phyloP scores from a whole-genome alignment of 2,797 vertebrate species.

The Manis pentadactyla region DNA sequence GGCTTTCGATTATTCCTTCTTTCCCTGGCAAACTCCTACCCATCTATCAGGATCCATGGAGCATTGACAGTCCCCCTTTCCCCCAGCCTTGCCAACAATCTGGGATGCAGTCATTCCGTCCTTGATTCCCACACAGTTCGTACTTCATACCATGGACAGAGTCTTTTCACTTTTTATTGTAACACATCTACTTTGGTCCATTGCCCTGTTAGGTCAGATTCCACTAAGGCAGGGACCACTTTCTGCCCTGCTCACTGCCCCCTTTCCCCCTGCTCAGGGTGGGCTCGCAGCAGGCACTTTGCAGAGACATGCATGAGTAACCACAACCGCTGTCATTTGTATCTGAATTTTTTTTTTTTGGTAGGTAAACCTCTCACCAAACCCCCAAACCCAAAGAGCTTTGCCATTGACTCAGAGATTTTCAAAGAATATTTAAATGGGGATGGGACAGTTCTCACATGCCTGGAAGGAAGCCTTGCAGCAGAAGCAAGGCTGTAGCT shows the following conservation, averaged over 20 bases:
- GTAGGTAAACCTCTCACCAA: not conserved
- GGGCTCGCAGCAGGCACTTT: not conserved
- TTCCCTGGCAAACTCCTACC: not conserved
- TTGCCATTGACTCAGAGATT: not conserved
- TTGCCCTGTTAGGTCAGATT: not conserved
- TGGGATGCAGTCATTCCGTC: not conserved
- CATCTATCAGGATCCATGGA: not conserved
- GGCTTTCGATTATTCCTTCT: not conserved
- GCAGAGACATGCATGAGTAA: not conserved
- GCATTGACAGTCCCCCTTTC: not conserved
- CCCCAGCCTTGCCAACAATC: not conserved
- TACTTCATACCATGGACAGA: not conserved
- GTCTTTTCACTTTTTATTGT: not conserved
- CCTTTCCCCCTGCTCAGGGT: not conserved
- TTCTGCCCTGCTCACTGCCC: not conserved
- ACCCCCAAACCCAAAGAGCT: not conserved
- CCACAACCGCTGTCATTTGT: not conserved
- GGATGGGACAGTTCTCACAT: not conserved
- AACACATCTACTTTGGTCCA: not conserved
- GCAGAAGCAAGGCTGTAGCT: conserved; percentile 33
- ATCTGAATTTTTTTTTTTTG: conserved; percentile 36
- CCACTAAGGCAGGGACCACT: not conserved
- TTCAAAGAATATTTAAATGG: conserved; percentile 44
- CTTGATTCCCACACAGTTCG: not conserved
- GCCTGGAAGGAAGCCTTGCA: conserved; percentile 59